Evolutionary conservation across 2,888 invertebrate species (phyloP).

Genomic region (Nephrotoma guestfalica): DNA sequence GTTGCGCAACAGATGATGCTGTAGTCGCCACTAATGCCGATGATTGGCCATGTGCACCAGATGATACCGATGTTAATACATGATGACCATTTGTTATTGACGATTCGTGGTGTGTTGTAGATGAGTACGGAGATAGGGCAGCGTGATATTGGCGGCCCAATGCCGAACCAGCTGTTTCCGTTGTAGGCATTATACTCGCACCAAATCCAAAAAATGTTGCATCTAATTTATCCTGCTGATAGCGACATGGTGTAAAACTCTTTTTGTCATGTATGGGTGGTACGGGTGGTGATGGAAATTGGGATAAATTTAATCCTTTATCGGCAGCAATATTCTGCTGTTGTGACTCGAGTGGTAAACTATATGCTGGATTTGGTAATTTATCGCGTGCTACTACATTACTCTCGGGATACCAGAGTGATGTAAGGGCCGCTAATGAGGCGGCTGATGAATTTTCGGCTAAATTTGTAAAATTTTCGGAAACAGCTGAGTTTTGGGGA

Average conservation of each 20-base stretch:
- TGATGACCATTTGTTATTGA: not conserved
- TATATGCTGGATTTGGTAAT: not conserved
- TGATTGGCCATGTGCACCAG: slow-evolving; percentile 5
- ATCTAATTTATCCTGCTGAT: slow-evolving; percentile 8
- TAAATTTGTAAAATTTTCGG: slow-evolving; percentile 7
- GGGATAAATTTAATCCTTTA: slow-evolving; percentile 4
- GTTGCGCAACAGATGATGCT: slow-evolving; percentile 12
- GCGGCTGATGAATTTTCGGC: slow-evolving; percentile 16
- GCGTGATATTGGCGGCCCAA: not conserved
- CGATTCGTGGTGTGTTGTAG: not conserved
- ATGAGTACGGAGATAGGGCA: not conserved
- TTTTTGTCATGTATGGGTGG: slow-evolving; percentile 4
- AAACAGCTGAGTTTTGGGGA: slow-evolving; percentile 17
- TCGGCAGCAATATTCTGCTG: slow-evolving; percentile 25
- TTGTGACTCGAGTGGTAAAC: not conserved
- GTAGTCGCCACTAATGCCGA: slow-evolving; percentile 10
- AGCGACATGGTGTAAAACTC: slow-evolving; percentile 6
- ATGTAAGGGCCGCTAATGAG: slow-evolving; percentile 10
- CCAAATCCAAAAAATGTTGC: slow-evolving; percentile 2
- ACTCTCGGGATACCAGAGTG: not conserved
- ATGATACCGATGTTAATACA: slow-evolving; percentile 3
- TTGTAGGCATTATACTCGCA: not conserved
- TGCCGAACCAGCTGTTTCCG: slow-evolving; percentile 6
- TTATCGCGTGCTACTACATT: not conserved
- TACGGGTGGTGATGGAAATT: slow-evolving; percentile 16